Evolutionary conservation across 2,888 invertebrate species (phyloP).

Genomic region (Calliopum simillimum): DNA sequence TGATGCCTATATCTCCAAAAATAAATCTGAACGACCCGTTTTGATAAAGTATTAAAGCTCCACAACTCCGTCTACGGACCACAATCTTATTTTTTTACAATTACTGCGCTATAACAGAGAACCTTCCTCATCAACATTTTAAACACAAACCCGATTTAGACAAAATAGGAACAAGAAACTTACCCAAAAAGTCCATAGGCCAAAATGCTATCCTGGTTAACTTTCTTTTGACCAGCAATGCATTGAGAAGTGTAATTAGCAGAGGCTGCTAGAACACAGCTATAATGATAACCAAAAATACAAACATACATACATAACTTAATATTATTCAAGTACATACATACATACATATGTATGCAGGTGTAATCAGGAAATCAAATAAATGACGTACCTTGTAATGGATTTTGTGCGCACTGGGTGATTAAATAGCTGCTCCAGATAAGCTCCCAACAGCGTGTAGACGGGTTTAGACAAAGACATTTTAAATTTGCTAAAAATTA

Average conservation of each 20-base stretch:
- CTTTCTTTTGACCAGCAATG: conserved; percentile 73
- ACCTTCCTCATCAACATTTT: too few species aligned
- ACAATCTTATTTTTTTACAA: too few species aligned
- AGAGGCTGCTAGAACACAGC: conserved; percentile 77
- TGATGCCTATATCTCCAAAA: too few species aligned
- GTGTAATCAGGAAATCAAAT: conserved; percentile 12
- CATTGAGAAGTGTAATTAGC: conserved; percentile 81
- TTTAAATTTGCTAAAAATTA: conserved; percentile 31
- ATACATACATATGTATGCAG: not conserved
- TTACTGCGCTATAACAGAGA: too few species aligned
- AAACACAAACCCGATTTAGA: too few species aligned
- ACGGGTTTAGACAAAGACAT: conserved; percentile 74
- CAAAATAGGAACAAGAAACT: conserved; percentile 71
- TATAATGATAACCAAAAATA: conserved; percentile 63
- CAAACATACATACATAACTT: not conserved
- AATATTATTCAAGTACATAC: conserved; percentile 7
- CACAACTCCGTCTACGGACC: too few species aligned
- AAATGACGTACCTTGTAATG: conserved; percentile 75
- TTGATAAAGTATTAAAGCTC: too few species aligned
- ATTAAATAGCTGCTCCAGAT: conserved; percentile 80
- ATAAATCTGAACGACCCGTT: too few species aligned
- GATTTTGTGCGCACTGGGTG: conserved; percentile 84
- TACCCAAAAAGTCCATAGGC: conserved; percentile 84
- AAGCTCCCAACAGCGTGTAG: conserved; percentile 76
- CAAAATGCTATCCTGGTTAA: conserved; percentile 76